Base-by-base conservation (phyloP, 2,113 vertebrate genomes). In the Saccopteryx leptura region DNA sequence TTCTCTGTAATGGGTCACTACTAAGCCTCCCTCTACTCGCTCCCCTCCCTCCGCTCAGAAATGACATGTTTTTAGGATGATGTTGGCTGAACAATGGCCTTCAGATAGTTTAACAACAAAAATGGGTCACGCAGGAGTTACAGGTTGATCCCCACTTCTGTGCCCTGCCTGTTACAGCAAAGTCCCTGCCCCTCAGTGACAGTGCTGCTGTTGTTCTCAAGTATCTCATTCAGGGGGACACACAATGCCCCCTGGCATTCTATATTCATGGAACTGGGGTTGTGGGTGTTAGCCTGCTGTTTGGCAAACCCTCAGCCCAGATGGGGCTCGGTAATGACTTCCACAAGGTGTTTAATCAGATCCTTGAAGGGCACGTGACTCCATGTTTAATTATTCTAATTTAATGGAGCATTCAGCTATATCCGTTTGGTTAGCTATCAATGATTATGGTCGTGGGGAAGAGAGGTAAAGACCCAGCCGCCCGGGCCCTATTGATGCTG, bases 271-370 rank as follows among this genome's bases (percentile, higher is more conserved):
- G 79, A 69, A 96, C 81, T 33, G 80, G 79, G 72, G 68, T 11
- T 39, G 78, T 74, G 96, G 95, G 74, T 90, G 54, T 72, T 56
- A 60, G 76, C 33, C 80, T 76, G 83, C n/a, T 66, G 65, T 78
- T 97, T 98, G 98, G 97, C 97, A 97, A 96, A 85, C 91, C 88
- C 72, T 96, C 92, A 87, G 94, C 95, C 91, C 98, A 98, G 96
- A 98, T 97, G 97, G 97, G 94, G 88, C 91, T 97, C 92, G 2
- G 85, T 97, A 97, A 98, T 97, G 97, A 97, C 91, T 98, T 93
- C 92, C 94, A 48, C 80, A 96, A 98, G 97, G 97, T 96, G 94
- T 93, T 97, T 96, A 93, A 94, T 95, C 91, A 76, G 97, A 95
- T 93, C 68, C 94, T 31, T 84, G 80, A 58, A 80, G 78, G 97